Conservation (phyloP, 2,797 vertebrate genomes). For the Triplophysa bombifrons region DNA sequence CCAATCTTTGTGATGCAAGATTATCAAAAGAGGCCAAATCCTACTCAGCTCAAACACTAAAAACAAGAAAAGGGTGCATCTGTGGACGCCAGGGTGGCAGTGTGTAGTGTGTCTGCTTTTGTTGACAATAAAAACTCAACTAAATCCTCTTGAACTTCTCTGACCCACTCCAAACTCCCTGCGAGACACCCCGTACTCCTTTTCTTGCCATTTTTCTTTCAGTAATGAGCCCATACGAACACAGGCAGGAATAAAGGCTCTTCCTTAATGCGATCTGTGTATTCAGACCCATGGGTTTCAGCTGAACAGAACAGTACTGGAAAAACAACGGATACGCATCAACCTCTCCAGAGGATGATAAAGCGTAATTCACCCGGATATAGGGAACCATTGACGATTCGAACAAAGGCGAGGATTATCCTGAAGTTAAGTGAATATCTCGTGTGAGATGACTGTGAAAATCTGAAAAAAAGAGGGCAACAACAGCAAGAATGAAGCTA, state of each 20-base stretch:
- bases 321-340: conserved; percentile 59
- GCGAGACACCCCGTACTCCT: conserved; percentile 15
- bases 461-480: conserved; percentile 18
- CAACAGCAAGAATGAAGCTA: conserved; percentile 17
- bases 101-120: conserved; percentile 29
- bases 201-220: conserved; percentile 3
- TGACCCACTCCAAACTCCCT: conserved; percentile 45
- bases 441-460: conserved; percentile 12
- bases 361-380: conserved; percentile 28
- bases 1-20: not conserved
- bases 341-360: conserved; percentile 41
- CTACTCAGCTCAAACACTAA: not conserved
- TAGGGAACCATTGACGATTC: conserved; percentile 10
- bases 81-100: not conserved
- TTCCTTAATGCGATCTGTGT: conserved; percentile 69
- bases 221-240: conserved; percentile 20
- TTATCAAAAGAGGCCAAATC: not conserved
- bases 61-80: not conserved
- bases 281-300: conserved; percentile 63
- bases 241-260: conserved; percentile 50
- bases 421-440: conserved; percentile 25
- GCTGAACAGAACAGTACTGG: conserved; percentile 63
- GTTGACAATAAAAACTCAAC: conserved; percentile 53
- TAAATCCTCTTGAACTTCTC: conserved; percentile 70
- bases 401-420: conserved; percentile 28